Evolutionary conservation across 1,140 invertebrate genomes (phyloP), one percentile per base, ranked within the genome.

Genomic region (Trichoplusia ni): DNA sequence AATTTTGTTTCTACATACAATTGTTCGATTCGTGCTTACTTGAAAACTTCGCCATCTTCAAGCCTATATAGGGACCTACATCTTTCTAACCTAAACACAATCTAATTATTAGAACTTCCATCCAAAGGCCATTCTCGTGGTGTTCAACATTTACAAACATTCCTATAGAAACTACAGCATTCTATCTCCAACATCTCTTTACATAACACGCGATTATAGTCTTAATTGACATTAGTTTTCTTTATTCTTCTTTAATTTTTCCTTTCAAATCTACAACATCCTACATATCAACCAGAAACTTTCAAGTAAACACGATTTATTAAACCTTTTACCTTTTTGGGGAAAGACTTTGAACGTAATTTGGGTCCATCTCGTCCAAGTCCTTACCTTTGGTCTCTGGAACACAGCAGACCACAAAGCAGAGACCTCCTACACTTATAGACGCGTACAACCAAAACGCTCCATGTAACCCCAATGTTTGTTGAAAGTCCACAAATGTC

Each of bases 401-500:
- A 3, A 99, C 95, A 78, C 95, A 96, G 69, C 95, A 95, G 0
- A 96, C 95, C 1, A 98, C 94, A 81, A 98, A 96, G 75, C 97
- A 94, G 1, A 98, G 89, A 1, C 97, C 97, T 54, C 95, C 93
- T 0, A 97, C 93, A 2, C 96, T 95, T 77, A 98, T 93, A 31
- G 94, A 95, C 0, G 97, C 95, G 84, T 98, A 98, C 53, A 97
- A 92, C 95, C 96, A 98, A 87, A 98, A 98, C 0, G 96, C 95
- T 0, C 96, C 96, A 75, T 96, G 94, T 13, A 97, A 86, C 0
- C 96, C 96, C 11, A 98, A 90, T 7, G 93, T 83, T 79, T 94
- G 93, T 82, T 97, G 94, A 77, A 98, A 94, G 77, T 96, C 94
- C 47, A 96, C 94, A 86, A 97, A 98, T 7, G 96, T 96, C 82